Base-by-base conservation (phyloP, 2,113 vertebrate genomes). In the Athene cunicularia region DNA sequence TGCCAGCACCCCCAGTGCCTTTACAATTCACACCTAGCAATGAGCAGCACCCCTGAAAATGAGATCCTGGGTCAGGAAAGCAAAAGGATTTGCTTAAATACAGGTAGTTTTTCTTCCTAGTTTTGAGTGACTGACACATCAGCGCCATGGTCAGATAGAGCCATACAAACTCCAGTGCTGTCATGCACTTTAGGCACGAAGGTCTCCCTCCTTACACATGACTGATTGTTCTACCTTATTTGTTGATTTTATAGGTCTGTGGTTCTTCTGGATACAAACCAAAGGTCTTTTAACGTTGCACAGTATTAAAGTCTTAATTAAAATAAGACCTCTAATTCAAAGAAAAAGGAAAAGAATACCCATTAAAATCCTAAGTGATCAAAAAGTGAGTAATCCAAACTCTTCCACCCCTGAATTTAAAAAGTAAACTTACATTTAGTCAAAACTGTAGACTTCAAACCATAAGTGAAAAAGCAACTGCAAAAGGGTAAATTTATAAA, bases 151-250 rank as follows among this genome's bases (percentile, higher is more conserved):
- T 49, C 71, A 41, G 55, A 14, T 12, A 9, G 39, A 79, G 58
- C 9, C n/a, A 26, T 2, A 3, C 24, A 12, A 45, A 45, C 20
- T 30, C 23, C 47, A 45, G 17, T 1, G 1, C 41, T 15, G 39
- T 8, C 43, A 35, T 53, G 11, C 13, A 3, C 17, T 79, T 79
- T 18, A 70, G 39, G 68, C 43, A 52, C 33, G 28, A 47, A 79
- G 22, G 28, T 80, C 60, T 64, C 55, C 35, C 30, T 73, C 6
- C 28, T 85, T 56, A 10, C 12, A 35, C 79, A 53, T 14, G 12
- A 20, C 33, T 24, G 6, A 0, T 50, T 50, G 27, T 53, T 59
- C 47, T 41, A 6, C 30, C 0, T 0, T 39, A 22, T 68, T 80
- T 87, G 8, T 66, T 52, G 35, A 32, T 14, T 79, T 79, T 45